These are phyloP conservation scores for Monopterus albus DNA, from an alignment of 2,113 vertebrate species.

Conservation along the genomic window DNA sequence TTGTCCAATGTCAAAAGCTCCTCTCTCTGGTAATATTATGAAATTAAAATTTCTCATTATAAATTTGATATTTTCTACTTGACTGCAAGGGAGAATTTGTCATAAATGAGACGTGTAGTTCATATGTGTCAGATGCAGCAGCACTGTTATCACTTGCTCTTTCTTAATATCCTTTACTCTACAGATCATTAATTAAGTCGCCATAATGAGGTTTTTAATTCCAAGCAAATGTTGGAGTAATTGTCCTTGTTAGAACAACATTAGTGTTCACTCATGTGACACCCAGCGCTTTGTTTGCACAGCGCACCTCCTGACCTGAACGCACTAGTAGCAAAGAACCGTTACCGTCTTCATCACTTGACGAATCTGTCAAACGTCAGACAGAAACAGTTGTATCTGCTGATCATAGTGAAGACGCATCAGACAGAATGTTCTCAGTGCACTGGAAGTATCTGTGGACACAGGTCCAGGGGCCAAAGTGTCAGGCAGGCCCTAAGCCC, in stretches of 20 bases:
- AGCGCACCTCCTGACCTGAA: conserved; percentile 40
- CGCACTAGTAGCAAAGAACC: background rate
- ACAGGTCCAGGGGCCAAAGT: too few species aligned
- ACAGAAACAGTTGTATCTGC: background rate
- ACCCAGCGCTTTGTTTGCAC: conserved; percentile 44
- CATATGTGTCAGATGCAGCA: conserved; percentile 24
- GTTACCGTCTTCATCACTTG: background rate
- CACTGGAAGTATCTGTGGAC: too few species aligned
- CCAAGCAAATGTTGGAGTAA: conserved; percentile 56
- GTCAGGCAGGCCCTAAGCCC: too few species aligned
- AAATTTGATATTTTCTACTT: conserved; percentile 9
- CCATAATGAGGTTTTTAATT: conserved; percentile 65
- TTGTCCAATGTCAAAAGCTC: conserved; percentile 2
- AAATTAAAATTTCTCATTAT: conserved; percentile 1
- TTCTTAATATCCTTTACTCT: conserved; percentile 66
- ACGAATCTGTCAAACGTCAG: conserved; percentile 36
- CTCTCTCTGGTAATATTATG: background rate
- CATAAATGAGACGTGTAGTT: conserved; percentile 41
- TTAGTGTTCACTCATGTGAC: conserved; percentile 44
- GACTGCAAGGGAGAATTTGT: conserved; percentile 27
- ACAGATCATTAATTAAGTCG: conserved; percentile 62
- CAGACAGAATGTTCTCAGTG: too few species aligned
- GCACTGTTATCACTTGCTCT: conserved; percentile 28
- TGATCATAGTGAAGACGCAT: background rate
- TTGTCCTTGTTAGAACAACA: conserved; percentile 58